Evolutionary conservation across 2,113 vertebrate genomes (phyloP).

Genomic region (Gallinago paraguaiae): DNA sequence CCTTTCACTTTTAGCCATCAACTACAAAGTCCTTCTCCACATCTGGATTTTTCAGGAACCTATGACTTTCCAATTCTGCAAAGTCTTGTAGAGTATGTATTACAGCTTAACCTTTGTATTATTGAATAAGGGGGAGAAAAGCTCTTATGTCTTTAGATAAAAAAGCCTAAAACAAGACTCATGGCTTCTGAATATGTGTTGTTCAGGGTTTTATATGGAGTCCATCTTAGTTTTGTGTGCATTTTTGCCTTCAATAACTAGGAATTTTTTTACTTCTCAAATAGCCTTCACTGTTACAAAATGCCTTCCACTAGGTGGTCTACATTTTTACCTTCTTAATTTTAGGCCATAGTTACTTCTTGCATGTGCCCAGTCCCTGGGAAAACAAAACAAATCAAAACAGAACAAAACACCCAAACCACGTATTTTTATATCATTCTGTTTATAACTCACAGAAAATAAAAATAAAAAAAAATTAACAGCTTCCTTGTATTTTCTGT

Average conservation of each 20-base stretch:
- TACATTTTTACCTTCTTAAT: background rate
- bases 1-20: background rate
- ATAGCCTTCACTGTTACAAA: background rate
- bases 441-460: background rate
- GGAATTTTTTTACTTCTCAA: background rate
- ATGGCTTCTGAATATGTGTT: background rate
- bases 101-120: background rate
- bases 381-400: background rate
- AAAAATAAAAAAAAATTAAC: background rate
- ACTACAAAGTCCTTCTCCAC: background rate
- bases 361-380: rapidly evolving
- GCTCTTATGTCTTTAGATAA: background rate
- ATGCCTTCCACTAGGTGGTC: background rate
- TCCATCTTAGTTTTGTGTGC: background rate
- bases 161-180: background rate
- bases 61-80: background rate
- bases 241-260: background rate
- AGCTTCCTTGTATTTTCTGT: background rate
- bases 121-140: background rate
- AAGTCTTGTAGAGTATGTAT: background rate
- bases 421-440: background rate
- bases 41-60: background rate
- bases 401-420: background rate
- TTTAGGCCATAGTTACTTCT: background rate
- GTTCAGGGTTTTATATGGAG: background rate